Evolutionary conservation across 2,113 vertebrate species (phyloP).

Genomic region (Epinephelus fuscoguttatus): DNA sequence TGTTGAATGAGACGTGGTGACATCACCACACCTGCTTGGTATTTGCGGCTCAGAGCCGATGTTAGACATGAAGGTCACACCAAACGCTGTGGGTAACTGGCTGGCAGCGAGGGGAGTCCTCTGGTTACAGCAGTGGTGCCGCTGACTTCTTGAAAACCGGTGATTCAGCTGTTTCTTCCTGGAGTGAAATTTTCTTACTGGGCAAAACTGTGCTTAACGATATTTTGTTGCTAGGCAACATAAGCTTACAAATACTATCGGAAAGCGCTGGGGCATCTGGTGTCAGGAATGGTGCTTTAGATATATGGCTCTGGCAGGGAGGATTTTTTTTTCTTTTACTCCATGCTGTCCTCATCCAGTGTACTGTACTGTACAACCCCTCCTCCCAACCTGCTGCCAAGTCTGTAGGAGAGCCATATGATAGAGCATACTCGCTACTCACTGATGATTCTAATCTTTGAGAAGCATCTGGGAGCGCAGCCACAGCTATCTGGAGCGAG

Average conservation of each 20-base stretch:
- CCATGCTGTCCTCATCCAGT: conserved; percentile 43
- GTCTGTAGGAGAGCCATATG: conserved; percentile 73
- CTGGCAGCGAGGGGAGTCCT: conserved; percentile 30
- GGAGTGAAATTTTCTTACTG: conserved; percentile 32
- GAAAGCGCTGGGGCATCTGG: conserved; percentile 23
- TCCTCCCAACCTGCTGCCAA: conserved; percentile 64
- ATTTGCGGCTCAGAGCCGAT: conserved; percentile 66
- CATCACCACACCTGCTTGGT: conserved; percentile 78
- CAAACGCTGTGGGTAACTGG: conserved; percentile 31
- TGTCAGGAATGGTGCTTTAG: conserved; percentile 35
- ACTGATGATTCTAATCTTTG: conserved; percentile 79
- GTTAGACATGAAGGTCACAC: conserved; percentile 61
- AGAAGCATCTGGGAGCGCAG: conserved; percentile 76
- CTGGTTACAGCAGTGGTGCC: conserved; percentile 13
- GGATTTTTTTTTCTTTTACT: conserved; percentile 14
- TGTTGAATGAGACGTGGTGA: conserved; percentile 65
- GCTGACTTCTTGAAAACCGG: conserved; percentile 29
- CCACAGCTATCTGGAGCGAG: conserved; percentile 76
- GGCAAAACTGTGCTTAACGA: conserved; percentile 55
- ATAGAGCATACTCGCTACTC: conserved; percentile 69
- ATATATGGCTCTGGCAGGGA: conserved; percentile 38
- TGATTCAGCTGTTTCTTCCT: conserved; percentile 46
- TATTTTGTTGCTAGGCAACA: conserved; percentile 67
- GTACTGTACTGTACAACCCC: conserved; percentile 16
- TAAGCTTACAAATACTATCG: conserved; percentile 45